Evolutionary conservation across 2,888 invertebrate species (phyloP), one percentile per base, ranked within the genome.

Genomic region (Campopleginae sp.): DNA sequence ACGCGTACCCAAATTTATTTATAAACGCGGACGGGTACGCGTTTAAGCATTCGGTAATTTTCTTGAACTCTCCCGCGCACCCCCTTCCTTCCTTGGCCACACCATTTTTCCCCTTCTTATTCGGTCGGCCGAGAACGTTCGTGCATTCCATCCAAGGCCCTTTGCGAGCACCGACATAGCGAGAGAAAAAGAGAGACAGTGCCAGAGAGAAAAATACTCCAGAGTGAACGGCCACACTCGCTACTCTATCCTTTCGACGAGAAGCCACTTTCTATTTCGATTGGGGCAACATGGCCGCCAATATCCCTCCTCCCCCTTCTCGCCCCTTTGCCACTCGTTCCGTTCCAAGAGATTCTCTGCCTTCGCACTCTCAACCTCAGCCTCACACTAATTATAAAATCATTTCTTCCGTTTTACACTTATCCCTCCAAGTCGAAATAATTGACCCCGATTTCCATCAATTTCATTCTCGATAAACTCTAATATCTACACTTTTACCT

Each of bases 111-210:
- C 65, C 42, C 58, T 27, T 27, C 58, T 44, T 44, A 38, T 42
- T 58, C 66, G 31, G 2, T 51, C 54, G 14, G 68, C 14, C 74
- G 80, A 66, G 80, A 80, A 75, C 74, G 86, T 81, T 82, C 80
- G 86, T 88, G 88, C 91, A 91, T 91, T 91, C 91, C 91, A 90
- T 90, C 89, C 91, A 91, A 91, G 91, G 91, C 91, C 90, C 87
- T 88, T 87, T 66, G 77, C 66, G 80, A 82, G 75, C 79, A 80
- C 63, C 48, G 17, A 63, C 54, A 66, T 23, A 23, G 23, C 70
- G 65, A 65, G 82, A 77, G 78, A 82, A 51, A 61, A 72, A 63
- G 61, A 79, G 48, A 78, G 58, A 77, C 51, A 66, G 70, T 72
- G 79, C 63, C 72, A 33, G 48, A 79, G 51, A 78, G 58, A 66